Percentiles rank a stretch among this genome's conserved stretches.
phyloP scores from a whole-genome alignment of 2,888 invertebrate species.

The Oscheius myriophilus region DNA sequence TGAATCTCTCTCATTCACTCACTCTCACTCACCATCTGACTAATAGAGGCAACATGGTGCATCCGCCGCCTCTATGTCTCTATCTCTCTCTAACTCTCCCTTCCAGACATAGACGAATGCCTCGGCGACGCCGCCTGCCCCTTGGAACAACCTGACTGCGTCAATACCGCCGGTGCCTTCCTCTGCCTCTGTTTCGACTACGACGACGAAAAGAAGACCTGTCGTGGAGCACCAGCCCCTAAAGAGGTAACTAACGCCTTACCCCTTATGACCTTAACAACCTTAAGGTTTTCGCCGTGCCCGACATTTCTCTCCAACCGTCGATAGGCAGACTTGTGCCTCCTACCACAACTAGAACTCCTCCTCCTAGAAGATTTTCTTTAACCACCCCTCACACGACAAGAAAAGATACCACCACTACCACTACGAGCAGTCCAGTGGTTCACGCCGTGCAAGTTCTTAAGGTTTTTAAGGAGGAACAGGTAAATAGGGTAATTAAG shows the following conservation, averaged over 20 bases:
- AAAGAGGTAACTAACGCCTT: constrained; percentile 19
- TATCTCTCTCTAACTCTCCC: not conserved
- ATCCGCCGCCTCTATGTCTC: no score
- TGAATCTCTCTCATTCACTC: no score
- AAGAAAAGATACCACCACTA: constrained; percentile 9
- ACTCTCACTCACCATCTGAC: no score
- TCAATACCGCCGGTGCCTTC: constrained; percentile 90
- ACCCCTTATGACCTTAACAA: not conserved
- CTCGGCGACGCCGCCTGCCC: constrained; percentile 59
- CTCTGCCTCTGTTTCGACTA: constrained; percentile 82
- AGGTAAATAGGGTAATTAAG: not conserved
- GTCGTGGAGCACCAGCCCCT: constrained; percentile 32
- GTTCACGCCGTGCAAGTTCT: constrained; percentile 5
- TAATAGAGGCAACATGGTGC: no score
- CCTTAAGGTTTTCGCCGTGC: constrained; percentile 7
- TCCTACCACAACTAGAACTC: constrained; percentile 1
- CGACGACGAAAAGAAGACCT: constrained; percentile 42
- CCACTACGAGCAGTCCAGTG: not conserved
- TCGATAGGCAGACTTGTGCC: constrained; percentile 12
- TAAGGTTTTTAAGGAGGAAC: constrained; percentile 8
- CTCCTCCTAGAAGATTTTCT: constrained; percentile 30
- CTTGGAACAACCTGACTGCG: constrained; percentile 86
- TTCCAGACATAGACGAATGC: constrained; percentile 81
- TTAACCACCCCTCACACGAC: constrained; percentile 24
- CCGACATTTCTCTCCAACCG: constrained; percentile 3